A percentile compares a stretch with the other conserved stretches of the same genome.
These are phyloP conservation scores for Loris lydekkerianus DNA, from an alignment of 2,797 vertebrate species.

Conservation along the genomic window DNA sequence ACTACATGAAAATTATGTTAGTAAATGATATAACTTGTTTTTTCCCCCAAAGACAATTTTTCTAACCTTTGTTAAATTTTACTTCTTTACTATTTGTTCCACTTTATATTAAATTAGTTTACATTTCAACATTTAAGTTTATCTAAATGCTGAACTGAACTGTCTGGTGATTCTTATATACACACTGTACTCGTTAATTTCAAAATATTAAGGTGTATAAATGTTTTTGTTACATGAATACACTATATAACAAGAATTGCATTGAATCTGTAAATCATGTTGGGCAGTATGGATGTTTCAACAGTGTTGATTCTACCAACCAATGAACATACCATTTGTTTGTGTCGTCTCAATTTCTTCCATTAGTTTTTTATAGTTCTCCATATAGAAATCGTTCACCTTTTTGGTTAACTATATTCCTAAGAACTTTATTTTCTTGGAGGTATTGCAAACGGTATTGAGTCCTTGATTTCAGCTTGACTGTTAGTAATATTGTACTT, in stretches of 20 bases:
- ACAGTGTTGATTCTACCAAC: background rate
- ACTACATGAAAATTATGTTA: constrained; percentile 32
- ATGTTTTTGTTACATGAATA: too few relatives aligned
- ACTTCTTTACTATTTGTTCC: background rate
- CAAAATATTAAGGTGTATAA: too few relatives aligned
- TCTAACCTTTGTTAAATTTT: constrained; percentile 29
- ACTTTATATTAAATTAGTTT: constrained; percentile 40
- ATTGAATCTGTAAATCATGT: background rate
- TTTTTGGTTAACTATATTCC: background rate
- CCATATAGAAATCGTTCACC: background rate
- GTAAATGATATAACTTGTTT: constrained; percentile 23
- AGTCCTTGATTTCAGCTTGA: background rate
- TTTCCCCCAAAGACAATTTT: background rate
- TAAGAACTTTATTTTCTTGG: background rate
- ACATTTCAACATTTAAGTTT: constrained; percentile 35
- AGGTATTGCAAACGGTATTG: background rate
- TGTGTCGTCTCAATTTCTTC: background rate
- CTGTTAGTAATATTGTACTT: background rate
- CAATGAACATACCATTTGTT: background rate
- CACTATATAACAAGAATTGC: background rate
- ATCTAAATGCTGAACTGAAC: background rate
- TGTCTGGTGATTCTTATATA: background rate
- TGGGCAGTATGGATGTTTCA: background rate
- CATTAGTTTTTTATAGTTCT: background rate
- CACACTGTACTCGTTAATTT: background rate